Evolutionary conservation across 2,888 invertebrate species (phyloP), one percentile per base, ranked within the genome.

Genomic region (Loripinus fragilis): DNA sequence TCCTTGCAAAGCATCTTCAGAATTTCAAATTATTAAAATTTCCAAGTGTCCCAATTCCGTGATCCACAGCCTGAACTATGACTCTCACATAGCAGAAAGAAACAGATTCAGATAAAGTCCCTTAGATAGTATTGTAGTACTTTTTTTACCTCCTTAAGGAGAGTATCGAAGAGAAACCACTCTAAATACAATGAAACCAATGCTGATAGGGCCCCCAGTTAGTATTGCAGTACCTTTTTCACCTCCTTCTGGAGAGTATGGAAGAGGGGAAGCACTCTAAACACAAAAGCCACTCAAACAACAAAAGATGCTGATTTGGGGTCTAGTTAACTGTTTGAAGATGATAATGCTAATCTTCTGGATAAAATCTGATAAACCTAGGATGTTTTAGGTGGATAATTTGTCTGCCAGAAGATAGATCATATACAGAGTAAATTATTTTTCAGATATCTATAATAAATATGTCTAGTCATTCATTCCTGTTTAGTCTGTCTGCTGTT

Each of bases 301-400:
- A 65, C 65, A 65, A 35, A 65, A 38, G 35, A 23, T 38, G 65
- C 65, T 65, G 65, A 41, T 41, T 41, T 38, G 65, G 65, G 35
- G 41, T 23, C 41, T 65, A 41, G 35, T 65, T 65, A 38, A 35
- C 25, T 52, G 52, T 52, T 52, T 35, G n/a, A 48, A 33, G 45
- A 35, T 69, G 80, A 78, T 80, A 75, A 80, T 71, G 76, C 71
- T 77, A 74, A 80, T 83, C 74, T 80, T 70, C 70, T 60, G 76
- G 83, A 83, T 80, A 83, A 75, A 73, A 28, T 55, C 65, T 71
- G 80, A 83, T 80, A 83, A 77, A 70, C 72, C 52, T 65, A 73
- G 48, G 70, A 77, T 74, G 77, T 83, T 74, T 77, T 67, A 77
- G 75, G 38, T 67, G 67, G 70, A 68, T 66, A 80, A 83, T 78